A percentile compares a stretch with the other conserved stretches of the same genome.
Evolutionary conservation across 2,888 invertebrate genomes (phyloP).

Genomic region (Acleris sparsana): DNA sequence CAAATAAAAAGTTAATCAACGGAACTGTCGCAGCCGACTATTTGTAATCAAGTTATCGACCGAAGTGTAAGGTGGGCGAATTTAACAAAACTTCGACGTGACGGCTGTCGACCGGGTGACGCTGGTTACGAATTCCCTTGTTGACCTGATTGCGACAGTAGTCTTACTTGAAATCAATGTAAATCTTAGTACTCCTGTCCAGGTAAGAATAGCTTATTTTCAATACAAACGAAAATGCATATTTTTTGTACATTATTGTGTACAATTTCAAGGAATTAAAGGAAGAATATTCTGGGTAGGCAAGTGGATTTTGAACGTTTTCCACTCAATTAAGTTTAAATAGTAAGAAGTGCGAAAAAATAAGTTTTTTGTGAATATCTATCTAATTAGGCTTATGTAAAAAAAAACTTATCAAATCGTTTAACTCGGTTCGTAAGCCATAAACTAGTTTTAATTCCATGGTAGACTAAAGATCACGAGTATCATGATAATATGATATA

Average conservation of each 20-base stretch:
- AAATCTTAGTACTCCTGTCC: background rate
- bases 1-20: slow-evolving; percentile 34
- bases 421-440: too few relatives aligned
- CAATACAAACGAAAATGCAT: too few relatives aligned
- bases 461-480: background rate
- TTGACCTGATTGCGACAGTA: slow-evolving; percentile 24
- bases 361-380: too few relatives aligned
- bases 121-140: slow-evolving; percentile 26
- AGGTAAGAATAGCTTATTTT: background rate
- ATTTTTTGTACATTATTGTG: too few relatives aligned
- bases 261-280: too few relatives aligned
- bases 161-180: slow-evolving; percentile 4
- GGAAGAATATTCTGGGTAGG: too few relatives aligned
- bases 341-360: too few relatives aligned
- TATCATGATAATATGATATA: background rate
- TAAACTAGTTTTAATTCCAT: background rate
- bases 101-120: slow-evolving; percentile 24
- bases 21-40: slow-evolving; percentile 30
- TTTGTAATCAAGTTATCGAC: slow-evolving; percentile 34
- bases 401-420: too few relatives aligned
- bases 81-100: slow-evolving; percentile 26
- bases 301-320: too few relatives aligned
- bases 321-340: too few relatives aligned
- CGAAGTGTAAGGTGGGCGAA: slow-evolving; percentile 29
- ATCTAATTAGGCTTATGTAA: too few relatives aligned